Evolutionary conservation across 1,140 invertebrate species (phyloP).

Genomic region (Liolophura sinensis): DNA sequence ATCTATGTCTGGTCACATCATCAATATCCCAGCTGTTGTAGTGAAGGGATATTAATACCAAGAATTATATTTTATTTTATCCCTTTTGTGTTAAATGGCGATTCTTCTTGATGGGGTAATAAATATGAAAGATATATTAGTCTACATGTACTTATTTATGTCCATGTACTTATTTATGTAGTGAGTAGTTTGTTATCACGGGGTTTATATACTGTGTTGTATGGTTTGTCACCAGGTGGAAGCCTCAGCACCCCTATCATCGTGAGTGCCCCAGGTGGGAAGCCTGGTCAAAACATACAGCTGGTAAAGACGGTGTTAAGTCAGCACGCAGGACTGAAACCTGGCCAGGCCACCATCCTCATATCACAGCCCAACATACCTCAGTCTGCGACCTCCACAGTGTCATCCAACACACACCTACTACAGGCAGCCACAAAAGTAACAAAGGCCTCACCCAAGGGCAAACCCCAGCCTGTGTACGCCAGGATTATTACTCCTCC

Average conservation of each 20-base stretch:
- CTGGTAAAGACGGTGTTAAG: constrained; percentile 47
- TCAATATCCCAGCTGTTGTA: too few relatives aligned
- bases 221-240: too few relatives aligned
- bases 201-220: too few relatives aligned
- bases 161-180: too few relatives aligned
- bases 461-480: constrained; percentile 50
- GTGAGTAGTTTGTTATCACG: too few relatives aligned
- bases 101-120: too few relatives aligned
- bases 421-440: constrained; percentile 29
- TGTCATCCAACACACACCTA: constrained; percentile 34
- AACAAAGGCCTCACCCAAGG: constrained; percentile 35
- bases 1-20: too few relatives aligned
- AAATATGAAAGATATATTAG: too few relatives aligned
- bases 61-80: too few relatives aligned
- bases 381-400: constrained; percentile 25
- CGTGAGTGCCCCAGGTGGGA: constrained; percentile 39
- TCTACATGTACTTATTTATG: too few relatives aligned
- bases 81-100: too few relatives aligned
- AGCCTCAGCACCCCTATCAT: constrained; percentile 27
- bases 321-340: constrained; percentile 39
- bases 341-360: constrained; percentile 48
- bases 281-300: constrained; percentile 48
- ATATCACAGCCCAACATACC: constrained; percentile 45
- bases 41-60: too few relatives aligned
- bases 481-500: constrained; percentile 55